These are phyloP conservation scores for Scomberomorus guttatus DNA, from an alignment of 2,797 vertebrate species.

Conservation along the genomic window DNA sequence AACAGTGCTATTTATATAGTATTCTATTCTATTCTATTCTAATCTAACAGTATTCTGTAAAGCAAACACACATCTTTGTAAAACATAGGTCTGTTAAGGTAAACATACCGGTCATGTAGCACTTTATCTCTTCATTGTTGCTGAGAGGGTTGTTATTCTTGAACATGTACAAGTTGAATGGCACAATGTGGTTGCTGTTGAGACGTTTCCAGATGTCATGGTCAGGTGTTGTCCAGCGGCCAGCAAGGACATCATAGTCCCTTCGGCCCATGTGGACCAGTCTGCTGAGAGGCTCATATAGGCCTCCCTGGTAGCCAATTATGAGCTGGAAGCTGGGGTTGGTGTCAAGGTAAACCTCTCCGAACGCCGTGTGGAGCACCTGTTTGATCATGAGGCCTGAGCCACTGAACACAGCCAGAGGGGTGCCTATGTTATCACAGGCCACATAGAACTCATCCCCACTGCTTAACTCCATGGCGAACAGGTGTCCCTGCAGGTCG, in stretches of 20 bases:
- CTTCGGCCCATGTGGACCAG: constrained; percentile 96
- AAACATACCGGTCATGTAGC: constrained; percentile 97
- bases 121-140: constrained; percentile 95
- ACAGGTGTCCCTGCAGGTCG: constrained; percentile 97
- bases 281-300: constrained; percentile 96
- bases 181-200: constrained; percentile 93
- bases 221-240: constrained; percentile 97
- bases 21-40: no score
- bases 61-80: neutral
- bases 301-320: constrained; percentile 95
- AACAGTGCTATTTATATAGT: constrained; percentile 25
- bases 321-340: constrained; percentile 96
- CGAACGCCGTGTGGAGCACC: constrained; percentile 95
- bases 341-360: constrained; percentile 97
- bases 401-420: constrained; percentile 96
- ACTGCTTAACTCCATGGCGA: constrained; percentile 98
- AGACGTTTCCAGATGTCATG: constrained; percentile 95
- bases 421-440: constrained; percentile 97
- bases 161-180: constrained; percentile 99
- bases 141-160: constrained; percentile 99
- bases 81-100: neutral
- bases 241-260: constrained; percentile 96
- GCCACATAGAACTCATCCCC: constrained; percentile 99
- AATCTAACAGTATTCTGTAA: no score
- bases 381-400: constrained; percentile 98